These are phyloP conservation scores for Hippopotamyrus pictus DNA, from an alignment of 2,797 vertebrate genomes.

Conservation along the genomic window DNA sequence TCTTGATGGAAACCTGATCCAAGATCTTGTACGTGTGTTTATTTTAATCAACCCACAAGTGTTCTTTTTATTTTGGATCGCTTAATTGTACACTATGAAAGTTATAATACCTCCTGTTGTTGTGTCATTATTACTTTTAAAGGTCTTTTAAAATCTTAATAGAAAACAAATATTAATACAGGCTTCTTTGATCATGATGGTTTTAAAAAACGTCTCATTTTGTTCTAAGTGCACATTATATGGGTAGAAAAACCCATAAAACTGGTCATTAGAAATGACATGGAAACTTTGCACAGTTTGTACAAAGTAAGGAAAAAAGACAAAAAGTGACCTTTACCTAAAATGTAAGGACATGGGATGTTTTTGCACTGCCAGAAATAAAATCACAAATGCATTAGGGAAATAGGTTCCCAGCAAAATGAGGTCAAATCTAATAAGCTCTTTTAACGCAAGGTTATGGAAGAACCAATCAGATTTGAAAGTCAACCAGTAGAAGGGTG, in stretches of 20 bases:
- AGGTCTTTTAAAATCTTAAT: neutral
- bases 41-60: neutral
- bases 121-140: neutral
- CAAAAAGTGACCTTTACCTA: conserved; percentile 6
- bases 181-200: neutral
- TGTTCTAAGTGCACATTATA: neutral
- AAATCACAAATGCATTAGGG: conserved; percentile 2
- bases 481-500: neutral
- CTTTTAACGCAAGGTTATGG: neutral
- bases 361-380: neutral
- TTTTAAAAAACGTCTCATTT: neutral
- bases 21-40: neutral
- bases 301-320: neutral
- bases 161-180: conserved; percentile 4
- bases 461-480: neutral
- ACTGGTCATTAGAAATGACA: neutral
- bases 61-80: neutral
- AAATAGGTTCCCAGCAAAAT: neutral
- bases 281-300: neutral
- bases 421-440: conserved; percentile 7
- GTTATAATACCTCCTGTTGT: neutral
- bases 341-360: neutral
- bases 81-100: neutral
- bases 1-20: neutral
- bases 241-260: neutral